phyloP scores from a whole-genome alignment of 2,113 vertebrate genomes.

The Macaca mulatta region DNA sequence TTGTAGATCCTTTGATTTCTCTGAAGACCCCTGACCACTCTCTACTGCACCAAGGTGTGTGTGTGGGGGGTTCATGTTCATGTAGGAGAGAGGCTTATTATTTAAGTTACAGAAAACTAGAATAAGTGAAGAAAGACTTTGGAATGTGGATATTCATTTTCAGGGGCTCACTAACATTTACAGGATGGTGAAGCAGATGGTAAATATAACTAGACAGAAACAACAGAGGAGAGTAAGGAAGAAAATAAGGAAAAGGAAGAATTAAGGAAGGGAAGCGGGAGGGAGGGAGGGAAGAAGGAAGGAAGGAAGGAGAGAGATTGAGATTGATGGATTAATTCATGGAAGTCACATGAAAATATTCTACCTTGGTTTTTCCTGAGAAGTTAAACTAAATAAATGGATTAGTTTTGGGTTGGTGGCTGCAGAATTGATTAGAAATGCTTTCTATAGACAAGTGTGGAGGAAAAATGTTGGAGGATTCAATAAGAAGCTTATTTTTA shows the following conservation, averaged over 20 bases:
- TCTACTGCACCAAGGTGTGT: not conserved
- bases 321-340: not conserved
- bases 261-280: too few species aligned
- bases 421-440: not conserved
- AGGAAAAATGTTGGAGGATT: not conserved
- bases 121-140: not conserved
- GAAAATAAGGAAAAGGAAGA: not conserved
- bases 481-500: not conserved
- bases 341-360: not conserved
- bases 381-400: not conserved
- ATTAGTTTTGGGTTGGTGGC: not conserved
- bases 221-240: not conserved
- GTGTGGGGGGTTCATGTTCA: not conserved
- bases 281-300: not conserved
- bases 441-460: not conserved
- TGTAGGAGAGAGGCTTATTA: not conserved
- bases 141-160: not conserved
- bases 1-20: not conserved
- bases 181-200: not conserved
- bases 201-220: not conserved
- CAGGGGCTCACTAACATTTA: not conserved
- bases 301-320: too few species aligned
- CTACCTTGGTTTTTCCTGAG: not conserved
- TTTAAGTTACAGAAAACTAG: not conserved
- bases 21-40: not conserved